These are phyloP conservation scores for Melipona bicolor DNA, from an alignment of 2,888 invertebrate species.

Conservation along the genomic window DNA sequence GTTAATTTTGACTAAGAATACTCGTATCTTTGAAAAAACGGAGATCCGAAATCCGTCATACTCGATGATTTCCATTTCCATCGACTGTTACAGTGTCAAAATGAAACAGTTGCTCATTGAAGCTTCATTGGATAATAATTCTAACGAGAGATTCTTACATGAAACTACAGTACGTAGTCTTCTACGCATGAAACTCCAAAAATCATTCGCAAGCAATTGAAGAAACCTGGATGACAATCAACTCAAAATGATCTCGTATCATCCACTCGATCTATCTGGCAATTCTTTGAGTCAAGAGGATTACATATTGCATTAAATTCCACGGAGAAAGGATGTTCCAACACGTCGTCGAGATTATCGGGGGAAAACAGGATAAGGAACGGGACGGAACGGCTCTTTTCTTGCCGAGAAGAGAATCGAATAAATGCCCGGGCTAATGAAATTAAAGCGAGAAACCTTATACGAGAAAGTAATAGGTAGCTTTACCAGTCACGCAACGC, in stretches of 20 bases:
- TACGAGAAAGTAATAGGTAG: neutral
- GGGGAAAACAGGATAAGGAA: neutral
- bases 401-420: neutral
- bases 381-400: neutral
- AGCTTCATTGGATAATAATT: too few species aligned
- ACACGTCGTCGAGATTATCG: neutral
- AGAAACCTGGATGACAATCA: neutral
- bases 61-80: too few species aligned
- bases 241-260: neutral
- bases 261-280: neutral
- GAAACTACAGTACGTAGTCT: too few species aligned
- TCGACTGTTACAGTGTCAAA: too few species aligned
- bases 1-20: too few species aligned
- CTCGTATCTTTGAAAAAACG: too few species aligned
- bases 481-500: neutral
- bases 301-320: neutral
- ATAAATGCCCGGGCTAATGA: neutral
- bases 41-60: too few species aligned
- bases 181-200: too few species aligned
- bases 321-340: neutral
- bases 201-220: neutral
- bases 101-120: too few species aligned
- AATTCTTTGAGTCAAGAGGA: neutral
- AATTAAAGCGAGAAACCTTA: constrained; percentile 14
- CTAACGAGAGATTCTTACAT: too few species aligned